Evolutionary conservation across 2,113 vertebrate species (phyloP).

Genomic region (Chaetura pelagica): DNA sequence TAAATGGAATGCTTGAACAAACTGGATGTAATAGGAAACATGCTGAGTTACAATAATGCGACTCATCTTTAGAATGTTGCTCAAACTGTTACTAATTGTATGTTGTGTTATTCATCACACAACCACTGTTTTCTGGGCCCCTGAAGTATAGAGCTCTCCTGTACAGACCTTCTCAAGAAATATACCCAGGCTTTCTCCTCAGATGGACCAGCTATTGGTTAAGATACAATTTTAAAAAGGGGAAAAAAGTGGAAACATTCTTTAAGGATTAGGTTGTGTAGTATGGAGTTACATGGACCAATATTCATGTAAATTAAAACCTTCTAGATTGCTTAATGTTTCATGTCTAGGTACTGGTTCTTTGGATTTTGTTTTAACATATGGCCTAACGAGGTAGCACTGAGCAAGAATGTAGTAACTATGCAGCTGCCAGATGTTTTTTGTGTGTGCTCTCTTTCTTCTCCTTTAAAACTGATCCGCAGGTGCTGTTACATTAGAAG

Average conservation of each 20-base stretch:
- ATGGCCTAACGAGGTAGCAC: not conserved
- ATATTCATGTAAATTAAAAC: not conserved
- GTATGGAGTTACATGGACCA: not conserved
- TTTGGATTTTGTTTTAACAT: not conserved
- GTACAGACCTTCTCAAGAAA: not conserved
- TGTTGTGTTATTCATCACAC: not conserved
- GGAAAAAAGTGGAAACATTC: not conserved
- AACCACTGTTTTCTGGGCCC: not conserved
- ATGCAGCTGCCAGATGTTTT: not conserved
- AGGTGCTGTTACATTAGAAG: not conserved
- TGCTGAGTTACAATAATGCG: not conserved
- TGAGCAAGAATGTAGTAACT: not conserved
- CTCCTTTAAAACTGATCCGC: rapidly evolving
- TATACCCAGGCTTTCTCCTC: not conserved
- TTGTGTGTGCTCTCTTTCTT: not conserved
- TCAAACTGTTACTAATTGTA: not conserved
- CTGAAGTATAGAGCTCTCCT: not conserved
- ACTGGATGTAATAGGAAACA: not conserved
- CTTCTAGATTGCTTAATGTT: not conserved
- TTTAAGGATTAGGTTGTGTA: not conserved
- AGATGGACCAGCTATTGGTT: not conserved
- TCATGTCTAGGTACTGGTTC: not conserved
- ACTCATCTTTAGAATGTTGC: not conserved
- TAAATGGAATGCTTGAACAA: not conserved
- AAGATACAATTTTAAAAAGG: not conserved